phyloP scores from a whole-genome alignment of 2,888 invertebrate genomes.

The Drosophila tanythrix region DNA sequence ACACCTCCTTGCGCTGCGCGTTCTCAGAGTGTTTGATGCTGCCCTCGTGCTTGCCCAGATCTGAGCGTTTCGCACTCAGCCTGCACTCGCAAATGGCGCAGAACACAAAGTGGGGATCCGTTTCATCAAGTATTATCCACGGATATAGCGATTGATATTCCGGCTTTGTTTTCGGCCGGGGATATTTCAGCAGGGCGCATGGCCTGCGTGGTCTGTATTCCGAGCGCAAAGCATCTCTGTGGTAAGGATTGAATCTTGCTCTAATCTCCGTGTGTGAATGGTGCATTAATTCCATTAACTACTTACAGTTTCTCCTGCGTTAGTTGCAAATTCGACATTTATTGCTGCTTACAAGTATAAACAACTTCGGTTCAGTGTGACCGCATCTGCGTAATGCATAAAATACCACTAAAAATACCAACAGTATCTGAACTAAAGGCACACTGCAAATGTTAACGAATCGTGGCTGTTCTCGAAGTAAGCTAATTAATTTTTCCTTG shows the following conservation, averaged over 20 bases:
- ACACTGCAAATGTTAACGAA: neutral
- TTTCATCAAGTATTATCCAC: constrained; percentile 75
- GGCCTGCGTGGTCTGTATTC: constrained; percentile 74
- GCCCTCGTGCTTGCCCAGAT: constrained; percentile 76
- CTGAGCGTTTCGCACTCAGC: constrained; percentile 77
- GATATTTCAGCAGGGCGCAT: constrained; percentile 71
- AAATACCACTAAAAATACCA: constrained; percentile 3
- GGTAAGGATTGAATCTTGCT: neutral
- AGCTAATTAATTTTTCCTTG: neutral
- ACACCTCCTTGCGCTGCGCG: constrained; percentile 64
- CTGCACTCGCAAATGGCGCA: constrained; percentile 74
- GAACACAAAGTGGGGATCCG: constrained; percentile 77
- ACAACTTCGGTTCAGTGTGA: constrained; percentile 59
- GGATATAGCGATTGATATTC: constrained; percentile 73
- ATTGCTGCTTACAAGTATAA: constrained; percentile 63
- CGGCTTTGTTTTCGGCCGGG: constrained; percentile 76
- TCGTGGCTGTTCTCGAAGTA: neutral
- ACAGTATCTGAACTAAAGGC: neutral
- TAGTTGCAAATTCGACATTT: constrained; percentile 73
- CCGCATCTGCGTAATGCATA: neutral
- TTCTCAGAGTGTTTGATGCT: constrained; percentile 78
- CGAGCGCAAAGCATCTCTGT: constrained; percentile 72
- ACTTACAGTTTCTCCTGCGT: constrained; percentile 78
- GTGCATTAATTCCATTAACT: neutral
- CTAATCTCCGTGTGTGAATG: neutral